These are phyloP conservation scores for Carcharodon carcharias DNA, from an alignment of 2,797 vertebrate species.

Conservation along the genomic window DNA sequence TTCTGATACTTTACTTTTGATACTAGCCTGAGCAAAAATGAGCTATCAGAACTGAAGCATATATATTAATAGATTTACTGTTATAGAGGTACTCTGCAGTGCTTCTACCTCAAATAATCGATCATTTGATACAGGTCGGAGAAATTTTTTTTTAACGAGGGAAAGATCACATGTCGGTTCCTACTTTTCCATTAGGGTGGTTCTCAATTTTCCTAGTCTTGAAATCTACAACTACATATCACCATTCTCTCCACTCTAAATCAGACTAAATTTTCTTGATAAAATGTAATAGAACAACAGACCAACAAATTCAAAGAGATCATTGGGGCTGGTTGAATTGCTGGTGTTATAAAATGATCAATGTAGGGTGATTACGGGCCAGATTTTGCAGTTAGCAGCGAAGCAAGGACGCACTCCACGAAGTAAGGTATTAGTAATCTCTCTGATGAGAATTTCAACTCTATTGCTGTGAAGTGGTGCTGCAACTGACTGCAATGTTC, in stretches of 20 bases:
- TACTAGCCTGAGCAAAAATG: neutral
- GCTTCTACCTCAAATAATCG: neutral
- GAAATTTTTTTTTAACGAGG: neutral
- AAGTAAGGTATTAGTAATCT: neutral
- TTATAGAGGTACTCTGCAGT: neutral
- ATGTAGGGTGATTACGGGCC: neutral
- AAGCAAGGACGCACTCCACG: neutral
- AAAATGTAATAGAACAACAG: neutral
- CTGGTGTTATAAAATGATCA: neutral
- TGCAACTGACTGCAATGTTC: neutral
- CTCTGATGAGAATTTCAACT: neutral
- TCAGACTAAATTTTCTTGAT: neutral
- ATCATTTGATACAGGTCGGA: neutral
- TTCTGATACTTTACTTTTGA: neutral
- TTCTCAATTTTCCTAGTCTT: neutral
- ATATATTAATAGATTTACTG: neutral
- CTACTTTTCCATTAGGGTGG: neutral
- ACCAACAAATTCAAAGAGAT: neutral
- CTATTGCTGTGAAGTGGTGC: neutral
- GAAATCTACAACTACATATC: neutral
- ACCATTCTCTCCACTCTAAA: neutral
- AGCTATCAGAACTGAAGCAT: neutral
- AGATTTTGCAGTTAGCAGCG: too few relatives aligned
- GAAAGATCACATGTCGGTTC: neutral
- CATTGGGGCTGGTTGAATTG: neutral